Percentiles rank a stretch among this genome's conserved stretches.
Conservation (phyloP, 2,888 invertebrate species). For the Eristalis arbustorum region DNA sequence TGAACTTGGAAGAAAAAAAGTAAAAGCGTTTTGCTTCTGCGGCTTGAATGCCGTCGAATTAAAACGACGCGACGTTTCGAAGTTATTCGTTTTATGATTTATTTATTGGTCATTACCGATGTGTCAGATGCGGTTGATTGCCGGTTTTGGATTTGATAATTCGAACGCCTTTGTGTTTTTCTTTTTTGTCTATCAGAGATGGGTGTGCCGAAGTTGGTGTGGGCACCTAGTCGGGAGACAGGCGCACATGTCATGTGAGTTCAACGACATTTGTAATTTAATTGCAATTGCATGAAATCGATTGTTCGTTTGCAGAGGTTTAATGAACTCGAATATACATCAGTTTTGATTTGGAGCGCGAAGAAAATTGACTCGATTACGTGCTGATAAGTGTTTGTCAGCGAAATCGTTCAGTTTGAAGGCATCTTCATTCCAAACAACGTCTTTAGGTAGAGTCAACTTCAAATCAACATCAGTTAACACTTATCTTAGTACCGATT, state of each 20-base stretch:
- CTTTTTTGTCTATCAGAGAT: conserved; percentile 1
- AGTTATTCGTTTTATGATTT: conserved; percentile 11
- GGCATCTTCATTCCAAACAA: no score
- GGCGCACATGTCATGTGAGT: neutral
- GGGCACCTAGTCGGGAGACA: neutral
- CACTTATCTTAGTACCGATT: neutral
- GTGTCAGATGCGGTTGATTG: conserved; percentile 60
- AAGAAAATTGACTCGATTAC: no score
- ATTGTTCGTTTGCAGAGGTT: neutral
- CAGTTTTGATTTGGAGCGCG: neutral
- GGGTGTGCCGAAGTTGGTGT: neutral
- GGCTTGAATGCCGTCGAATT: neutral
- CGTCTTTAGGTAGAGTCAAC: no score
- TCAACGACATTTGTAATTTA: neutral
- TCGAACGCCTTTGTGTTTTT: conserved; percentile 47
- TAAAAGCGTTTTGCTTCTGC: neutral
- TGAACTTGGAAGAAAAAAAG: conserved; percentile 14
- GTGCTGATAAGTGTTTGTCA: no score
- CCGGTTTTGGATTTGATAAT: conserved; percentile 69
- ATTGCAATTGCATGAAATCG: neutral
- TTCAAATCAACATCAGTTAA: no score
- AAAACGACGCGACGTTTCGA: neutral
- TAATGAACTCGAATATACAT: neutral
- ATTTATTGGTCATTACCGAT: conserved; percentile 62
- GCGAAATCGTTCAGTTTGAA: no score